These are phyloP conservation scores for Actinostola sp. DNA, from an alignment of 92 coral and sea anemone species.

Conservation along the genomic window DNA sequence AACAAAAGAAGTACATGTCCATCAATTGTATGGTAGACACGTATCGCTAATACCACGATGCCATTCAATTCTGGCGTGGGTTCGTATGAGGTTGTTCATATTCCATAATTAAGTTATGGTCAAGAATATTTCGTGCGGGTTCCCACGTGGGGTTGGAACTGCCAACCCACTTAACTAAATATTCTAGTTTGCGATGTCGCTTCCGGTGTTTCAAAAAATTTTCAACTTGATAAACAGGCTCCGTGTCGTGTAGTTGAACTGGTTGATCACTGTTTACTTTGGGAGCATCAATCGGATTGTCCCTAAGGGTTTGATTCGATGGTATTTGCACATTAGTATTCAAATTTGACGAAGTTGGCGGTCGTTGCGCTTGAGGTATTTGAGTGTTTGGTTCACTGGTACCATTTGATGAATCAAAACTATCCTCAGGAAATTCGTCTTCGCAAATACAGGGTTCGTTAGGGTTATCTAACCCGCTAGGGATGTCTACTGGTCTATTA, in stretches of 20 bases:
- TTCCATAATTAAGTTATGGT: background rate
- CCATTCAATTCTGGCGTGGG: no score
- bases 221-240: slow-evolving; percentile 9
- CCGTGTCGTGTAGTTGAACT: background rate
- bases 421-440: background rate
- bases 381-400: no score
- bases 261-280: slow-evolving; percentile 8
- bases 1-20: no score
- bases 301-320: no score
- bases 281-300: no score
- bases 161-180: slow-evolving; percentile 31
- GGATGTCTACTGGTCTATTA: slow-evolving; percentile 48
- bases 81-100: no score
- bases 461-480: background rate
- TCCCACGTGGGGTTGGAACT: slow-evolving; percentile 27
- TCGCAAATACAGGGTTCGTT: no score
- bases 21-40: no score
- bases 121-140: slow-evolving; percentile 5
- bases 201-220: slow-evolving; percentile 16
- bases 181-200: slow-evolving; percentile 9
- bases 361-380: no score
- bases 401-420: no score
- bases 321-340: background rate
- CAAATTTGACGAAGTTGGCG: no score
- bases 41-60: no score